phyloP scores from a whole-genome alignment of 1,140 invertebrate genomes.

The Ceratina calcarata region DNA sequence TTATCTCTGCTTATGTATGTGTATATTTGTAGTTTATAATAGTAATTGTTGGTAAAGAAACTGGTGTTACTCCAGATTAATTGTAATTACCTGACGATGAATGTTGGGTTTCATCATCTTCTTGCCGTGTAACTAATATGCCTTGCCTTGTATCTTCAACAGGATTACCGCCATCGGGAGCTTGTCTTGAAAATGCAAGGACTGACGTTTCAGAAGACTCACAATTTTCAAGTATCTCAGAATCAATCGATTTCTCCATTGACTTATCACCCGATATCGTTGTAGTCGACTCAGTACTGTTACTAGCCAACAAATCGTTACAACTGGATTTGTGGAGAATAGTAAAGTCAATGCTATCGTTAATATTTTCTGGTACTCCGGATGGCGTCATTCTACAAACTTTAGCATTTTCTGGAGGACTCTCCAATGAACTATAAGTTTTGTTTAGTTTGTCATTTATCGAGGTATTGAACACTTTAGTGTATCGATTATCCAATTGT shows the following conservation, averaged over 20 bases:
- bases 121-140: conserved; percentile 27
- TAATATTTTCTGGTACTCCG: conserved; percentile 65
- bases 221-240: conserved; percentile 58
- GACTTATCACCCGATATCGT: conserved; percentile 63
- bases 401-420: conserved; percentile 49
- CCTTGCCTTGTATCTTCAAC: conserved; percentile 66
- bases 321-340: conserved; percentile 63
- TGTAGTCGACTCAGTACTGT: conserved; percentile 65
- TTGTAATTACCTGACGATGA: conserved; percentile 48
- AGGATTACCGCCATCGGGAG: conserved; percentile 77
- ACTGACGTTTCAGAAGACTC: conserved; percentile 67
- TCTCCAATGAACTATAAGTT: conserved; percentile 55
- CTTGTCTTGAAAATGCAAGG: conserved; percentile 73
- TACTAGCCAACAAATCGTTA: conserved; percentile 62
- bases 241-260: conserved; percentile 49
- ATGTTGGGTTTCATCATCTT: conserved; percentile 28
- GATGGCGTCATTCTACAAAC: conserved; percentile 62
- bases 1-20: conserved; percentile 13
- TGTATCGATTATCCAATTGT: conserved; percentile 72
- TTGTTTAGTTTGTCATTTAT: conserved; percentile 64
- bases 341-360: conserved; percentile 66
- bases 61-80: conserved; percentile 8
- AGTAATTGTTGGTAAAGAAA: neutral
- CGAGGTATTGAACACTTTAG: conserved; percentile 65
- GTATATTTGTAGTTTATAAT: conserved; percentile 18